Evolutionary conservation across 92 coral and sea anemone genomes (phyloP), one percentile per base, ranked within the genome.

Genomic region (Siderastrea radians): DNA sequence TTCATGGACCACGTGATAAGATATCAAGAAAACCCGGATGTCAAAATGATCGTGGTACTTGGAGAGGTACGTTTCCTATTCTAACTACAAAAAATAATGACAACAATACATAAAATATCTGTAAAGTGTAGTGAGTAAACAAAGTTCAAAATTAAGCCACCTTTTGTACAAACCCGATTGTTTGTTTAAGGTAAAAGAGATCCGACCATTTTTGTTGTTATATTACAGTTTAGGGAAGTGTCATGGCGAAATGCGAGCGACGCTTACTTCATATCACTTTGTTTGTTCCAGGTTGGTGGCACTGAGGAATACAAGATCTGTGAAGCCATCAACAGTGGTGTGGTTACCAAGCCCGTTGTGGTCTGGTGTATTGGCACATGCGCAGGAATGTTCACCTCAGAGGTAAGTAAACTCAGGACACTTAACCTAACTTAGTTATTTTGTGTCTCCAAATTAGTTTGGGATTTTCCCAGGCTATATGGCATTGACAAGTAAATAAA

Each of bases 331-430:
- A 94, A 94, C 80, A 90, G 85, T 60, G 95, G 98, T 38, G 90
- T 88, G 76, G 95, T 97, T 45, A 90, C 92, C 80, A 97, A 97
- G 74, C 99, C 98, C 3, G 46, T 97, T 64, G 94, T 97, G 9
- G 96, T 94, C 62, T 97, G 99, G 99, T 97, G 99, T 50, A 97
- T 97, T 49, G 99, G 99, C 60, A 97, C 99, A 61, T 97, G 99
- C 88, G 99, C 98, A n/a, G 90, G 87, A 77, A 95, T 94, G 99
- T 97, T 97, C 73, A 95, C 98, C 7, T 97, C 99, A 6, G 99
- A 97, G 96, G 99, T 97, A 79, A 65, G 81, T 48, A 7, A 17
- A 63, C 78, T 46, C 46, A 58, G 86, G 3, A 4, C 78, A 3
- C 6, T 61, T 3, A 13, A 11, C 13, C 47, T 19, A 44, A 26